Evolutionary conservation across 1,140 invertebrate species (phyloP).

Genomic region (Penaeus japonicus): DNA sequence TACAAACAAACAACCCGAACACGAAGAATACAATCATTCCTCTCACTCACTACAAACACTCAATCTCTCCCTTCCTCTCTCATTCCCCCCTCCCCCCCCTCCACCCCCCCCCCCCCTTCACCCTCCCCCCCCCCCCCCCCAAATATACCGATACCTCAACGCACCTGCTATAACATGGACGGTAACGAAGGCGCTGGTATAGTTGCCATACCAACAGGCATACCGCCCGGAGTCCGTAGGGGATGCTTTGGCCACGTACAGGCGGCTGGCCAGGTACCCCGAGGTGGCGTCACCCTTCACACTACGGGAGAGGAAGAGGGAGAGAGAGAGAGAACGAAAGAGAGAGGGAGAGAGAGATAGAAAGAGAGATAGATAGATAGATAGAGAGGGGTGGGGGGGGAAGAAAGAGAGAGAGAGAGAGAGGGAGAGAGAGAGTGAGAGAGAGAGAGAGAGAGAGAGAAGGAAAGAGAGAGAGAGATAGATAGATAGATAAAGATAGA

Average conservation of each 20-base stretch:
- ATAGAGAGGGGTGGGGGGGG: neutral
- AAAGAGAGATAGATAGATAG: neutral
- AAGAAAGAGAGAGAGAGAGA: neutral
- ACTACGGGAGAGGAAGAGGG: neutral
- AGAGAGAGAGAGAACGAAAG: neutral
- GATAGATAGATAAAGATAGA: neutral
- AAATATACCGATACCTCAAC: neutral
- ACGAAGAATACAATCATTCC: no score
- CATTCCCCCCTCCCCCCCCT: no score
- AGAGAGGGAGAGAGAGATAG: neutral
- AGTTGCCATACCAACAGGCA: slow-evolving; percentile 41
- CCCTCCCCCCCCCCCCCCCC: no score
- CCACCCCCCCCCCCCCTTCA: no score
- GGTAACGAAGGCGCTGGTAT: slow-evolving; percentile 28
- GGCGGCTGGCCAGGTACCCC: slow-evolving; percentile 24
- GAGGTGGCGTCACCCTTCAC: slow-evolving; percentile 15
- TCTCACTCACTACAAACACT: no score
- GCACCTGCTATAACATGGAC: slow-evolving; percentile 47
- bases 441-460: neutral
- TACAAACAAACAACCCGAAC: no score
- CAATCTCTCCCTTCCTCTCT: no score
- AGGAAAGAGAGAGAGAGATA: neutral
- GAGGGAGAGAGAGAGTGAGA: neutral
- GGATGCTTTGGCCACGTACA: slow-evolving; percentile 34
- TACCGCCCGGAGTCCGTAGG: slow-evolving; percentile 24